Evolutionary conservation across 1,140 invertebrate genomes (phyloP).

Genomic region (Heterodera schachtii): DNA sequence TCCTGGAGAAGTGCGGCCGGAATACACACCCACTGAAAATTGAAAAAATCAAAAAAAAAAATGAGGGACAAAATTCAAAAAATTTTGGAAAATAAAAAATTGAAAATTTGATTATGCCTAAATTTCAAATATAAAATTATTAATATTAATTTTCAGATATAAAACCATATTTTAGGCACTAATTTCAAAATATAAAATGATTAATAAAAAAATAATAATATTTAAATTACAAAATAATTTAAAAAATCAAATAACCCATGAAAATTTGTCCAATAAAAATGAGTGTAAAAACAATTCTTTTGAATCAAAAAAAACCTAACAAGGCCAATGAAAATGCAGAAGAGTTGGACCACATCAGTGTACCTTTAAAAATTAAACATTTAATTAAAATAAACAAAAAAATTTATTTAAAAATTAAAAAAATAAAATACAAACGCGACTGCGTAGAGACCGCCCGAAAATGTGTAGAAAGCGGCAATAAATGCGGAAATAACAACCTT

Average conservation of each 20-base stretch:
- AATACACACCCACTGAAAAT: constrained; percentile 85
- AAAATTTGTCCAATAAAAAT: no score
- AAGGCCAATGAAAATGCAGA: constrained; percentile 95
- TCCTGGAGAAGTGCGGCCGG: constrained; percentile 89
- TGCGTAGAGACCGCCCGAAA: constrained; percentile 94
- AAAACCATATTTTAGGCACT: no score
- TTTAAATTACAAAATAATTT: constrained; percentile 4
- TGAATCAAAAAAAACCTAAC: constrained; percentile 62
- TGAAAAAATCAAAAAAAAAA: no score
- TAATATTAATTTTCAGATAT: no score
- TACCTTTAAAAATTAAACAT: constrained; percentile 17
- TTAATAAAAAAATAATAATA: no score
- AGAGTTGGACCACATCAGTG: constrained; percentile 93
- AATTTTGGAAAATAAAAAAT: not conserved
- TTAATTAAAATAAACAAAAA: no score
- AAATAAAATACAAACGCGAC: constrained; percentile 80
- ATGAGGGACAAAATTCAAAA: not conserved
- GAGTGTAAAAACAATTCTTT: no score
- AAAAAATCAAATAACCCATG: no score
- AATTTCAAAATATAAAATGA: no score
- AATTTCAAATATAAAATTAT: no score
- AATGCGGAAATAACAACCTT: constrained; percentile 79
- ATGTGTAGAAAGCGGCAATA: constrained; percentile 94
- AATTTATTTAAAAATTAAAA: constrained; percentile 2
- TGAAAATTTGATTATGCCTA: no score